phyloP scores from a whole-genome alignment of 2,797 vertebrate species.

The Gymnodraco acuticeps region DNA sequence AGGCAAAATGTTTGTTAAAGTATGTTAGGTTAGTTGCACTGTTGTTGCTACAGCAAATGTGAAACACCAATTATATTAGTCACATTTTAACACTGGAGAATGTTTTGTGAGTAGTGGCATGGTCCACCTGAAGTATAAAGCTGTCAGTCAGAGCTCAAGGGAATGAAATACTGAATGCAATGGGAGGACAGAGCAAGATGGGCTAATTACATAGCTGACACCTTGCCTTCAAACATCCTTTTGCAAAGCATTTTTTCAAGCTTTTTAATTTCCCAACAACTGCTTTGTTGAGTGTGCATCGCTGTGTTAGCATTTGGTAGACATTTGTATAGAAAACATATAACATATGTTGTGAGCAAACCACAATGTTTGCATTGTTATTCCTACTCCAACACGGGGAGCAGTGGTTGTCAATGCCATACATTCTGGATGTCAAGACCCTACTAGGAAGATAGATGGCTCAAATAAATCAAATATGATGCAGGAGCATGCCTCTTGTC shows the following conservation, averaged over 20 bases:
- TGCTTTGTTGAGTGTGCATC: constrained; percentile 22
- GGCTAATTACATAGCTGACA: constrained; percentile 69
- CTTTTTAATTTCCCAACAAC: constrained; percentile 2
- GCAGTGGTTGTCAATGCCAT: constrained; percentile 11
- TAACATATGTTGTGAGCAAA: not conserved
- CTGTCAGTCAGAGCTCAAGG: constrained; percentile 63
- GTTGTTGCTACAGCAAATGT: constrained; percentile 42
- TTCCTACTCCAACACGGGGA: constrained; percentile 1
- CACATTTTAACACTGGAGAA: constrained; percentile 35
- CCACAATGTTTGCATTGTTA: constrained; percentile 8
- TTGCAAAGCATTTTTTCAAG: not conserved
- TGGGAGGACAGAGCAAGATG: constrained; percentile 47
- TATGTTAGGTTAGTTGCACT: constrained; percentile 29
- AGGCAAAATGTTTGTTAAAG: constrained; percentile 62
- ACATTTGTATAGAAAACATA: not conserved
- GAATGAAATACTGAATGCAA: constrained; percentile 46
- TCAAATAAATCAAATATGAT: constrained; percentile 51
- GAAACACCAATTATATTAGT: constrained; percentile 75
- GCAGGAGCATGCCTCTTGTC: constrained; percentile 36
- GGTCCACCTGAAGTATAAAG: constrained; percentile 46
- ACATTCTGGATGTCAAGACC: constrained; percentile 18
- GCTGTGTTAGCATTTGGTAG: constrained; percentile 5
- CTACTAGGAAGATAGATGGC: constrained; percentile 22
- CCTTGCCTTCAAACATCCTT: constrained; percentile 41
- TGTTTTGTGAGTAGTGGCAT: constrained; percentile 25